A percentile compares a stretch with the other conserved stretches of the same genome.
Evolutionary conservation across 2,113 vertebrate genomes (phyloP).

Genomic region (Anas platyrhynchos): DNA sequence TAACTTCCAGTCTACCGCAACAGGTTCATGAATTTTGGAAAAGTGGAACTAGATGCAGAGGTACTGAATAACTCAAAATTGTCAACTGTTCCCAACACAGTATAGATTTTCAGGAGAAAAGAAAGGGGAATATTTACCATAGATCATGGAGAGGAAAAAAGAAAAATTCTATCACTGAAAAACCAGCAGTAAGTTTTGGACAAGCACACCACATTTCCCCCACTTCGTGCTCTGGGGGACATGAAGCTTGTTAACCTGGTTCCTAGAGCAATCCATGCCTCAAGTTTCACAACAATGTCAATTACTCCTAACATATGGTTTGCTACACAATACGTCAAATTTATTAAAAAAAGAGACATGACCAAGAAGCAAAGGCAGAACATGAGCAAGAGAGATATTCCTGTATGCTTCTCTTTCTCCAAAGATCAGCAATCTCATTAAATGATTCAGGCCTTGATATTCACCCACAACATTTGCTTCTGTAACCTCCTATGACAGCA

Average conservation of each 20-base stretch:
- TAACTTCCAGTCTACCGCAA: slow-evolving; percentile 38
- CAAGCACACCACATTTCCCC: not conserved
- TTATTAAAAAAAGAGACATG: not conserved
- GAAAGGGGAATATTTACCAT: not conserved
- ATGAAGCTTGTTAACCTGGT: not conserved
- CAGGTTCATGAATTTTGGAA: slow-evolving; percentile 2
- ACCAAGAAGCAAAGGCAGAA: not conserved
- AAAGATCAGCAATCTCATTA: not conserved
- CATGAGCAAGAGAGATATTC: not conserved
- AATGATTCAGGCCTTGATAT: not conserved
- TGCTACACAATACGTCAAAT: not conserved
- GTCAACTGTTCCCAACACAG: not conserved
- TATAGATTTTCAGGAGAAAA: not conserved
- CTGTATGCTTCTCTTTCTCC: not conserved
- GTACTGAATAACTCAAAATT: not conserved
- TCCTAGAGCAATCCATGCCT: not conserved
- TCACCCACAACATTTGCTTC: not conserved
- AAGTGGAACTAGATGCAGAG: not conserved
- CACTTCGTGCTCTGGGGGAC: not conserved
- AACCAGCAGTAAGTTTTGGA: not conserved
- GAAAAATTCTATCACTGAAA: not conserved
- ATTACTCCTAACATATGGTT: not conserved
- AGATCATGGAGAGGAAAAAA: accelerated
- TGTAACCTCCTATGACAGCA: not conserved
- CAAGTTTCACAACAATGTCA: not conserved